A percentile compares a stretch with the other conserved stretches of the same genome.
Conservation (phyloP, 2,888 invertebrate species). For the Anodontia alba region DNA sequence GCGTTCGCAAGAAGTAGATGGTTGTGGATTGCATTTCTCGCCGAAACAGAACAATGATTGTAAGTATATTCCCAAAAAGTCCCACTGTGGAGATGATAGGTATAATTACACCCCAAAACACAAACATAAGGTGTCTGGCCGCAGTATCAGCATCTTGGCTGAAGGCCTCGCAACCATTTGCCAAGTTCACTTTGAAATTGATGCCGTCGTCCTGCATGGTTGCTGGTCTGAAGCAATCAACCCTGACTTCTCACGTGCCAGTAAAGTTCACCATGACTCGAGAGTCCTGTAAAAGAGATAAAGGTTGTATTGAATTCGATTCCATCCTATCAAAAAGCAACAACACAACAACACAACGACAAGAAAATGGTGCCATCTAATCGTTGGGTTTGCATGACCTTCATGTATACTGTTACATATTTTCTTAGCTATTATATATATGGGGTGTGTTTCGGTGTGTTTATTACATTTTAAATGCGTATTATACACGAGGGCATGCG, state of each 20-base stretch:
- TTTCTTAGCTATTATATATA: too few relatives aligned
- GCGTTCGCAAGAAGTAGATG: constrained; percentile 75
- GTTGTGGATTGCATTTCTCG: constrained; percentile 81
- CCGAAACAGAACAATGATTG: constrained; percentile 80
- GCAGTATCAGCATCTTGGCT: constrained; percentile 66
- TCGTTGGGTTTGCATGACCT: too few relatives aligned
- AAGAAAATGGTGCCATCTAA: too few relatives aligned
- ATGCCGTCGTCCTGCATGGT: constrained; percentile 58
- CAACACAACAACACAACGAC: too few relatives aligned
- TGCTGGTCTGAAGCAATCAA: background rate
- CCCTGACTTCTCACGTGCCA: background rate
- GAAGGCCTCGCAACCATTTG: constrained; percentile 68
- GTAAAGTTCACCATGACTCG: too few relatives aligned
- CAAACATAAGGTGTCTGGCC: constrained; percentile 70
- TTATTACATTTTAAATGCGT: too few relatives aligned
- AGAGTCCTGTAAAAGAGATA: too few relatives aligned
- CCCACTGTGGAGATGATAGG: constrained; percentile 77
- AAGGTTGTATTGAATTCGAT: too few relatives aligned
- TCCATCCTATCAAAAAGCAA: too few relatives aligned
- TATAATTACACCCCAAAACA: constrained; percentile 77
- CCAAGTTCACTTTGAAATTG: constrained; percentile 75
- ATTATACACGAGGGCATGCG: too few relatives aligned
- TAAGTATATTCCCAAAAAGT: constrained; percentile 79
- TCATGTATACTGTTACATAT: too few relatives aligned
- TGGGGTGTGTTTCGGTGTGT: too few relatives aligned